Conservation (phyloP, 2,113 vertebrate species). For the Ceyx melanurus region DNA sequence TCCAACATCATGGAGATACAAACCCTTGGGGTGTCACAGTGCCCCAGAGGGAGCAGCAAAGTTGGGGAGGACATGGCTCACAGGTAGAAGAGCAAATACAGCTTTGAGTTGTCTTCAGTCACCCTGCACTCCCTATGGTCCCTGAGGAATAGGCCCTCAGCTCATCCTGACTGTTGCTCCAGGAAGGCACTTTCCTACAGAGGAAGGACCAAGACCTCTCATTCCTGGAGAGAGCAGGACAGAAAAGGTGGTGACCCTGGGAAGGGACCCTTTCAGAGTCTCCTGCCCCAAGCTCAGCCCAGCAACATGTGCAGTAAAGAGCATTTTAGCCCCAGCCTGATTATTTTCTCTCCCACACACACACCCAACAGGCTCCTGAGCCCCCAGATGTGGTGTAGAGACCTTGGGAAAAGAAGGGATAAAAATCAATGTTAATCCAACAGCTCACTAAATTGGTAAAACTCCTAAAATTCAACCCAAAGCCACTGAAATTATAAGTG, state of each 20-base stretch:
- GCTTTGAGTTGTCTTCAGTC: neutral
- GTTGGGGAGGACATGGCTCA: neutral
- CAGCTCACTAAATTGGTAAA: neutral
- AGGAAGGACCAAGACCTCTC: neutral
- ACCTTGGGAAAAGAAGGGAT: neutral
- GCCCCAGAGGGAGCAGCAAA: neutral
- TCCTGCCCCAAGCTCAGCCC: neutral
- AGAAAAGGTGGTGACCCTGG: neutral
- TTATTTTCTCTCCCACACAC: neutral
- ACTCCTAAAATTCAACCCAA: neutral
- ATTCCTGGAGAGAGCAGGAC: neutral
- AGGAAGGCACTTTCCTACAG: neutral
- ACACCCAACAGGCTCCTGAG: neutral
- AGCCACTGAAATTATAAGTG: neutral
- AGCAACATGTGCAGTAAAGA: fast-evolving
- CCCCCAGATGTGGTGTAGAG: neutral
- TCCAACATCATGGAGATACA: neutral
- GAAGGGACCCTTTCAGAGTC: neutral
- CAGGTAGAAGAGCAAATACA: neutral
- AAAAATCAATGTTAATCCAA: neutral
- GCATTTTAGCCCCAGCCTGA: neutral
- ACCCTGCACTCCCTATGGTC: neutral
- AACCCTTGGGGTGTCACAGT: neutral
- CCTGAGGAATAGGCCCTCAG: neutral
- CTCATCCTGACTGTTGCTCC: fast-evolving